Conservation (phyloP, 2,113 vertebrate species). For the Pelodiscus sinensis region DNA sequence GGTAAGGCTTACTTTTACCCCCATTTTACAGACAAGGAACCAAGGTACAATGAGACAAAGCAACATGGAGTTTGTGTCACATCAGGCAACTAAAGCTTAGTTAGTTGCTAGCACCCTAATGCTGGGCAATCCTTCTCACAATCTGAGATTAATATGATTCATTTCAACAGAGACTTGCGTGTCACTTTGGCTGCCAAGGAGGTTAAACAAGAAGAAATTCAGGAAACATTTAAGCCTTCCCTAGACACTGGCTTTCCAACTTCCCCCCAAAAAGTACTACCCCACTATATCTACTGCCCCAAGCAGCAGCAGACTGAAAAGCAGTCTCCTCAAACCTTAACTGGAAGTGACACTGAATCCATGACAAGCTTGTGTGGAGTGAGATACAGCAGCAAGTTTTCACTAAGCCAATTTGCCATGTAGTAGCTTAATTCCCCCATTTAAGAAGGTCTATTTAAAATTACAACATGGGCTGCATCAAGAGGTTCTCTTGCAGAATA, state of each 20-base stretch:
- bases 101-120: not conserved
- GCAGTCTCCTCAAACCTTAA: conserved; percentile 24
- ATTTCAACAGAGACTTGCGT: not conserved
- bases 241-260: conserved; percentile 31
- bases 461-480: not conserved
- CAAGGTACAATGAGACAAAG: not conserved
- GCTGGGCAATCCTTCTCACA: not conserved
- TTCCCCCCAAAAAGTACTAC: conserved; percentile 15
- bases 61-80: not conserved
- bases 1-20: not conserved
- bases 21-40: not conserved
- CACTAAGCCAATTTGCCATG: not conserved
- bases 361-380: not conserved
- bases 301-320: not conserved
- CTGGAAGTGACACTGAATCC: conserved; percentile 39
- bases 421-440: conserved; percentile 29
- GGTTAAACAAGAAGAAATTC: conserved; percentile 20
- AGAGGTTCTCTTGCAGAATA: not conserved
- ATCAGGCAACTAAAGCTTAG: not conserved
- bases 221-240: not conserved
- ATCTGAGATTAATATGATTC: not conserved
- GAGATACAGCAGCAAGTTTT: conserved; percentile 20
- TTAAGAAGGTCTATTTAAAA: not conserved
- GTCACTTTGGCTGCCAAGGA: not conserved
- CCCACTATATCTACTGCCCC: not conserved